Base-by-base conservation (phyloP, 1,140 invertebrate species). In the Aplysia californica region DNA sequence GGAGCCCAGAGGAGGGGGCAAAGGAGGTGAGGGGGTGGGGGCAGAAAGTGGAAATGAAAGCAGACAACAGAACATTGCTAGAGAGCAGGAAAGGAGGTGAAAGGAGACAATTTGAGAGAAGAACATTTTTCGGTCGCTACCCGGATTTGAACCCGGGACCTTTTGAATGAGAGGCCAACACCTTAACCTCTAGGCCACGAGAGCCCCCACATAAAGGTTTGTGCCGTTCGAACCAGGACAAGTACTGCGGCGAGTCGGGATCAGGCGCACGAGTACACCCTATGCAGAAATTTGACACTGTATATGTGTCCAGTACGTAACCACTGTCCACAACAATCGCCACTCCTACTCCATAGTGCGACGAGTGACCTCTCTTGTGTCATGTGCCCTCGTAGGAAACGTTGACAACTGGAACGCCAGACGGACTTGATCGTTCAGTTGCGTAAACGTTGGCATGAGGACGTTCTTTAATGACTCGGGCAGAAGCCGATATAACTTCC, bases 311-410 rank as follows among this genome's bases (percentile, higher is more conserved):
- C 26, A 66, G 35, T 6, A 66, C 64, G 15, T 33, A 36, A 23
- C 64, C 64, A 33, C 26, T 66, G 15, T 36, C 64, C 15, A 66
- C 23, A 36, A 33, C 64, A 33, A 66, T 66, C 26, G 64, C 64
- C 10, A 66, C 64, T 21, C 64, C 35, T 10, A 66, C 64, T 18
- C 64, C 64, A 33, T 5, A 21, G 29, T 66, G 64, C 26, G 26
- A 33, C 15, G 64, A 66, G 23, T 33, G 35, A 33, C 64, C 64
- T 5, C 64, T 5, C 35, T 66, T 66, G 18, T 66, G 64, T 23
- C 64, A 66, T 29, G 64, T 66, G 15, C 64, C 64, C 29, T 66
- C 64, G 29, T 66, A 66, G 15, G 64, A 66, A 18, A 66, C 33
- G 18, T 23, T 61, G 26, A 26, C 26, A 6, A 26, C 58, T 18